Base-by-base conservation (phyloP, 2,888 invertebrate species). In the Drosophila multiciliata region DNA sequence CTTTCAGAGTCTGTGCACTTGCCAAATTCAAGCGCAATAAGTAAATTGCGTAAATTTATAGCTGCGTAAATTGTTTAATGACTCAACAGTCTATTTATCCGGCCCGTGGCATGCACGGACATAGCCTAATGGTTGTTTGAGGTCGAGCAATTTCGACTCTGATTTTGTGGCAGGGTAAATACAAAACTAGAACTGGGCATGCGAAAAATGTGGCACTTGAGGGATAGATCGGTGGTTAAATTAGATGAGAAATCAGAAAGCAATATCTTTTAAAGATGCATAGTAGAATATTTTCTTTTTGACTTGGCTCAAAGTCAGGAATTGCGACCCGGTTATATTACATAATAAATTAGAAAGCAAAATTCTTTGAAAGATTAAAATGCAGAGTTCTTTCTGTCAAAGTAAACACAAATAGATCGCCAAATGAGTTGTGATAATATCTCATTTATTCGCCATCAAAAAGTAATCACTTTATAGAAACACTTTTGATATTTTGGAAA, bases 21-120 rank as follows among this genome's bases (percentile, higher is more conserved):
- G 70, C 63, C 60, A 59, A 66, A 71, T 40, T 61, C 67, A 58
- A 55, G 66, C 74, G 79, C 84, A 78, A 83, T 91, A 91, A 91
- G 90, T 90, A 90, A 91, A 91, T 91, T 91, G 90, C 87, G 90
- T 86, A 90, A 87, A 91, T 91, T 91, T 91, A 91, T 91, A 82
- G 82, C 81, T 82, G 83, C 80, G 87, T 87, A 89, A 87, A 87
- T 87, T 89, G 87, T 87, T 87, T 87, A 87, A 87, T 87, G 89
- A 89, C 87, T 87, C 80, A 83, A 87, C 89, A 83, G 84, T 87
- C 84, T 87, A 87, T 87, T 87, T 87, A 87, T 75, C 79, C 75
- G 61, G 80, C 12, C 70, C 71, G 58, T 55, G 74, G 68, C 80
- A 77, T 78, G 83, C 83, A 67, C 49, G 60, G 82, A 88, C 87